Percentiles rank a stretch among this genome's conserved stretches.
phyloP scores from a whole-genome alignment of 2,888 invertebrate genomes.

The Saturnia pavonia region DNA sequence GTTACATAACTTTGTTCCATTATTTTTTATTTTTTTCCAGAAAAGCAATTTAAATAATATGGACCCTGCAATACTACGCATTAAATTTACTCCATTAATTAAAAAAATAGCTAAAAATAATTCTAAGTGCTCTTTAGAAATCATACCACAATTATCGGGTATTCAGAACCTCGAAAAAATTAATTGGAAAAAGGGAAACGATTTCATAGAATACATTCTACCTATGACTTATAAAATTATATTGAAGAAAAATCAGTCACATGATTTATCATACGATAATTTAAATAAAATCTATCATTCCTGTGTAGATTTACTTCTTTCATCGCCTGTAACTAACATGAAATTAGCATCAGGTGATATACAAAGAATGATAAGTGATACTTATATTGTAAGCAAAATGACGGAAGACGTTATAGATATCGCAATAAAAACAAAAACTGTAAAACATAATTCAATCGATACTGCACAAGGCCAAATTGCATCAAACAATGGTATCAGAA shows the following conservation, averaged over 20 bases:
- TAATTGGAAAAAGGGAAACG: slow-evolving; percentile 51
- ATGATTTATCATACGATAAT: slow-evolving; percentile 23
- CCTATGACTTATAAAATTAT: slow-evolving; percentile 69
- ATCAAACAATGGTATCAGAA: background rate
- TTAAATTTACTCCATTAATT: slow-evolving; percentile 62
- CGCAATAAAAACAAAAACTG: background rate
- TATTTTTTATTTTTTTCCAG: slow-evolving; percentile 5
- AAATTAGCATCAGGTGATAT: slow-evolving; percentile 48
- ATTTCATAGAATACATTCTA: slow-evolving; percentile 57
- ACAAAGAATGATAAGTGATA: slow-evolving; percentile 56
- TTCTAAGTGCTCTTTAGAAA: slow-evolving; percentile 61
- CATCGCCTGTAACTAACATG: slow-evolving; percentile 39
- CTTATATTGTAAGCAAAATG: slow-evolving; percentile 41
- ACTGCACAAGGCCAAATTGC: background rate
- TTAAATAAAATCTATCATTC: slow-evolving; percentile 63
- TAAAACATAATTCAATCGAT: background rate
- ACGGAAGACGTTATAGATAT: slow-evolving; percentile 22
- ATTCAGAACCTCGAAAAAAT: slow-evolving; percentile 63
- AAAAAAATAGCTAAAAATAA: slow-evolving; percentile 43
- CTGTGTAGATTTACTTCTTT: slow-evolving; percentile 59
- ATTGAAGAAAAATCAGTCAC: slow-evolving; percentile 45
- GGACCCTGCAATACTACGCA: slow-evolving; percentile 56
- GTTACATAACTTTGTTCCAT: background rate
- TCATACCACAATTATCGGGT: slow-evolving; percentile 60
- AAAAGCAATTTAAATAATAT: slow-evolving; percentile 33